These are phyloP conservation scores for Dione juno DNA, from an alignment of 2,888 invertebrate genomes.

Conservation along the genomic window DNA sequence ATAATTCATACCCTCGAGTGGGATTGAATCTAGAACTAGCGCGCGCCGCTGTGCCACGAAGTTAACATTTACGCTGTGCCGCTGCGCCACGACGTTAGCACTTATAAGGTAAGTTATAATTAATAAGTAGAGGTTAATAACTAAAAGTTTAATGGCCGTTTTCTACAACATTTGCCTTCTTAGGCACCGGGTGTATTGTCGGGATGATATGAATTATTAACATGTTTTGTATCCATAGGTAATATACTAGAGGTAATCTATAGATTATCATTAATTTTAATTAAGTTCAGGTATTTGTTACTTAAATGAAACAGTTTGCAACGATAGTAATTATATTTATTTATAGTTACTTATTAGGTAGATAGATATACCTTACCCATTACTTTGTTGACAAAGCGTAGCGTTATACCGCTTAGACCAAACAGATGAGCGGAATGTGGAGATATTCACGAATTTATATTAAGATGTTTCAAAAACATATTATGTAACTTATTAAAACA, in stretches of 20 bases:
- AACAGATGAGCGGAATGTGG: too few relatives aligned
- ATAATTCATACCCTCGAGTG: too few relatives aligned
- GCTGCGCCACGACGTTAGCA: too few relatives aligned
- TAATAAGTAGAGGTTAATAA: constrained; percentile 7
- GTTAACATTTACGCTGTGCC: background rate
- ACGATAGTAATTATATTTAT: background rate
- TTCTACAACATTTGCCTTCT: constrained; percentile 14
- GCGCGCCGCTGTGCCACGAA: too few relatives aligned
- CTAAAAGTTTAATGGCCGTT: constrained; percentile 18
- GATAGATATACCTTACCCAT: too few relatives aligned
- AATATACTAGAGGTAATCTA: background rate
- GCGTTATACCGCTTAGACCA: too few relatives aligned
- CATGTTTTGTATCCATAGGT: constrained; percentile 2
- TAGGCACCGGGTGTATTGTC: constrained; percentile 9
- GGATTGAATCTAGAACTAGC: too few relatives aligned
- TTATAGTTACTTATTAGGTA: too few relatives aligned
- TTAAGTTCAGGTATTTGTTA: background rate
- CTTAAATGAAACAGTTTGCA: background rate
- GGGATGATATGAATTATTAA: constrained; percentile 14
- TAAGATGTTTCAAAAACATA: too few relatives aligned
- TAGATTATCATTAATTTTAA: constrained; percentile 5
- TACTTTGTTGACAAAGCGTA: too few relatives aligned
- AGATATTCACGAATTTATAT: too few relatives aligned
- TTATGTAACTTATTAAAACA: too few relatives aligned
- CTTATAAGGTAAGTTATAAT: background rate